Evolutionary conservation across 1,140 invertebrate genomes (phyloP).

Genomic region (Tetramorium simillimum): DNA sequence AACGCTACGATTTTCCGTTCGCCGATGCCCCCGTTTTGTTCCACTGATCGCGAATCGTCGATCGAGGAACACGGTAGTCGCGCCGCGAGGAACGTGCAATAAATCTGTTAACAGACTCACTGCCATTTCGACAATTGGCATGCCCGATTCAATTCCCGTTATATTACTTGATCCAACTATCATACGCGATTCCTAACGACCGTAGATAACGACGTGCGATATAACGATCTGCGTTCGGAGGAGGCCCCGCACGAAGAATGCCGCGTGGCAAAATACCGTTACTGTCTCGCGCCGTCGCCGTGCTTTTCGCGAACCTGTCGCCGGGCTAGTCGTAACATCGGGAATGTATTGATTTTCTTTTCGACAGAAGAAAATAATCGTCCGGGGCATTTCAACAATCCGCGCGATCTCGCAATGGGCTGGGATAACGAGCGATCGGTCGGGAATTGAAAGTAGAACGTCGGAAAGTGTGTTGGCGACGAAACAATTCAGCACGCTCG

Average conservation of each 20-base stretch:
- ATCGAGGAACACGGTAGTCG: constrained; percentile 6
- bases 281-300: constrained; percentile 44
- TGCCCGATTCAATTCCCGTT: constrained; percentile 68
- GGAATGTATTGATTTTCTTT: constrained; percentile 39
- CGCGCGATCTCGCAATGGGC: background rate
- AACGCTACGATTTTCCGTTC: background rate
- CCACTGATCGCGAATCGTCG: background rate
- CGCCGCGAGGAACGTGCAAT: background rate
- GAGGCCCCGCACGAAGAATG: constrained; percentile 67
- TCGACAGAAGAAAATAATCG: background rate
- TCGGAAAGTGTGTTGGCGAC: constrained; percentile 20
- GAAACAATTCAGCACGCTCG: constrained; percentile 31
- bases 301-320: constrained; percentile 55
- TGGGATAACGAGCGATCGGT: constrained; percentile 43
- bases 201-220: constrained; percentile 79
- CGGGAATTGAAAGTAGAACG: constrained; percentile 31
- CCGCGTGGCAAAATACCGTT: constrained; percentile 62
- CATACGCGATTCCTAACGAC: constrained; percentile 68
- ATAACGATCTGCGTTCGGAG: constrained; percentile 77
- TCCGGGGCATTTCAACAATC: constrained; percentile 29
- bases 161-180: constrained; percentile 63
- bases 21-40: background rate
- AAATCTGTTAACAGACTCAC: constrained; percentile 58
- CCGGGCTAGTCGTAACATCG: constrained; percentile 14
- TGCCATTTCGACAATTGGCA: constrained; percentile 68